These are phyloP conservation scores for Catocala sponsa DNA, from an alignment of 2,888 invertebrate genomes.

Conservation along the genomic window DNA sequence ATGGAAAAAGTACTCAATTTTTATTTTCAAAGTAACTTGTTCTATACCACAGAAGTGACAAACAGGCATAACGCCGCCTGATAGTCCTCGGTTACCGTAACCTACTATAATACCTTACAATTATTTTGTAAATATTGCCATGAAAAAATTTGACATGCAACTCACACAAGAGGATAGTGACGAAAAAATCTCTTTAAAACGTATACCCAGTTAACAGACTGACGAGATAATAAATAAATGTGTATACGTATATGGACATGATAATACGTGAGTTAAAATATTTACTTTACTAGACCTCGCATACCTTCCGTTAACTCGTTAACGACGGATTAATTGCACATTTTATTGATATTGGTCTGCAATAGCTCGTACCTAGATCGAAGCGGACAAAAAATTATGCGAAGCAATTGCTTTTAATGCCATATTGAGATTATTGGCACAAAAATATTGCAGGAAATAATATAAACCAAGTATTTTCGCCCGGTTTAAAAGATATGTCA, in stretches of 20 bases:
- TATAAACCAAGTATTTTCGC: neutral
- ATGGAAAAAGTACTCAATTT: too few species aligned
- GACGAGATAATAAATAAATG: constrained; percentile 15
- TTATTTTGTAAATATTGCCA: too few species aligned
- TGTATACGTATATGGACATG: constrained; percentile 2
- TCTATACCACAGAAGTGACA: too few species aligned
- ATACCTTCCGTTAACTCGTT: constrained; percentile 35
- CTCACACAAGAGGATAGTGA: neutral
- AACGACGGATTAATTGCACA: constrained; percentile 41
- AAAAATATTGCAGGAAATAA: constrained; percentile 3
- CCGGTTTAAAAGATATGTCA: neutral
- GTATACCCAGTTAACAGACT: constrained; percentile 4
- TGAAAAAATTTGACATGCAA: too few species aligned
- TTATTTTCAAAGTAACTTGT: too few species aligned
- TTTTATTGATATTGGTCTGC: constrained; percentile 22
- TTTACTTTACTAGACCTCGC: constrained; percentile 36
- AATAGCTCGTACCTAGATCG: constrained; percentile 7
- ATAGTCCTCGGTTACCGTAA: too few species aligned
- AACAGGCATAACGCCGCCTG: too few species aligned
- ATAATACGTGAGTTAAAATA: constrained; percentile 19
- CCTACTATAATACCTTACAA: too few species aligned
- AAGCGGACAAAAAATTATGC: constrained; percentile 35
- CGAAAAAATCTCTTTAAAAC: constrained; percentile 2
- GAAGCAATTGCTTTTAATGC: constrained; percentile 31
- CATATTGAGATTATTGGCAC: constrained; percentile 33